Conservation (phyloP, 2,113 vertebrate genomes). For the Capricornis sumatraensis region DNA sequence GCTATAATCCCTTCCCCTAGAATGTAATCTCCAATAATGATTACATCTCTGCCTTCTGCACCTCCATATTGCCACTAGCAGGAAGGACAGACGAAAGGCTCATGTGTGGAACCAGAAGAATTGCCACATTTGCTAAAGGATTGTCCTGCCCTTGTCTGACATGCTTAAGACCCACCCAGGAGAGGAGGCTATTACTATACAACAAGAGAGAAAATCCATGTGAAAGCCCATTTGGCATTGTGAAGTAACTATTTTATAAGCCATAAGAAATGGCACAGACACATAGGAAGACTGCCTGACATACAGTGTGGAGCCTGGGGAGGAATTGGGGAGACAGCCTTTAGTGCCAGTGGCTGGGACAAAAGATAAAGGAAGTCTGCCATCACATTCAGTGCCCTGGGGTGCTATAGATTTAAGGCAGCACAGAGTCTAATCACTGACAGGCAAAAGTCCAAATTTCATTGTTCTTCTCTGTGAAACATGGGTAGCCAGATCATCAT, state of each 20-base stretch:
- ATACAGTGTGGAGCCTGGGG: too few species aligned
- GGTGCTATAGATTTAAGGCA: background rate
- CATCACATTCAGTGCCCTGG: background rate
- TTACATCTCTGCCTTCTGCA: background rate
- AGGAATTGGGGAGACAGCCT: accelerated
- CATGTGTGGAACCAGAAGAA: accelerated
- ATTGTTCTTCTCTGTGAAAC: background rate
- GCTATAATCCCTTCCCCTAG: background rate
- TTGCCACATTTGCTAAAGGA: background rate
- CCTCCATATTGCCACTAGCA: background rate
- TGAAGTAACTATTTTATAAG: background rate
- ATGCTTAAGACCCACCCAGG: background rate
- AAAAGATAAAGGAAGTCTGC: background rate
- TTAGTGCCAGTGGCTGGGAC: background rate
- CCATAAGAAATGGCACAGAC: background rate
- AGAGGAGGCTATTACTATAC: background rate
- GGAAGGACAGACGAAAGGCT: background rate
- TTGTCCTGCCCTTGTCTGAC: background rate
- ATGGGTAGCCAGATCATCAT: background rate
- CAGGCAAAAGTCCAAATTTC: background rate
- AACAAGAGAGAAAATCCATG: background rate
- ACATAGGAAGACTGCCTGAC: background rate
- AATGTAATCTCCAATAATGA: background rate
- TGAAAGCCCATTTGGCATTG: background rate
- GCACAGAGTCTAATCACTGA: background rate